Conservation (phyloP, 2,113 vertebrate species). For the Actenoides lindsayi region DNA sequence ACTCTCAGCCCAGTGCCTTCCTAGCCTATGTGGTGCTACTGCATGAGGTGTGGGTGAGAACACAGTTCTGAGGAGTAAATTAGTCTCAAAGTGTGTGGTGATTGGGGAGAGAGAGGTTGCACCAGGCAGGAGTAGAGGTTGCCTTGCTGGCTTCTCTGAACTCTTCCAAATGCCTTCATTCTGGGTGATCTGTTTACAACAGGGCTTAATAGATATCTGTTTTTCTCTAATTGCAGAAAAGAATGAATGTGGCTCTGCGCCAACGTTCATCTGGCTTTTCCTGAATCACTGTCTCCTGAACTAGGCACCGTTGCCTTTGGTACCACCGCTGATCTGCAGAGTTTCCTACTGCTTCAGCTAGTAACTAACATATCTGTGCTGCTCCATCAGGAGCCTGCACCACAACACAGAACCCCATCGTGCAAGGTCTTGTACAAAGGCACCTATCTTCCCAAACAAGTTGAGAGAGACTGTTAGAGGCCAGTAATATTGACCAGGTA, state of each 20-base stretch:
- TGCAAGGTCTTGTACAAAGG: not conserved
- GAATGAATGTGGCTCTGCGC: not conserved
- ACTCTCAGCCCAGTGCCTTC: not conserved
- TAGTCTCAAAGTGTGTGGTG: not conserved
- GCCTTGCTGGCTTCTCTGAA: not conserved
- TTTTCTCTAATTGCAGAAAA: not conserved
- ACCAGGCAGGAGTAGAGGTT: not conserved
- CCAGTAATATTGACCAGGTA: not conserved
- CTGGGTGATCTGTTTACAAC: not conserved
- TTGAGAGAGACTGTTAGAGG: rapidly evolving
- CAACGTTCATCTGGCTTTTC: not conserved
- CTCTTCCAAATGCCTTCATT: not conserved
- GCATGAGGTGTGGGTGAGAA: not conserved
- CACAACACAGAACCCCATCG: rapidly evolving
- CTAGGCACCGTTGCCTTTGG: not conserved
- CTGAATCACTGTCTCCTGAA: not conserved
- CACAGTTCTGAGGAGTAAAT: not conserved
- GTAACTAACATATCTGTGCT: not conserved
- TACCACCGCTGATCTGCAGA: not conserved
- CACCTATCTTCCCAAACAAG: not conserved
- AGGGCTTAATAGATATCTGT: not conserved
- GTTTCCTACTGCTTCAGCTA: not conserved
- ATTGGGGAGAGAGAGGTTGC: not conserved
- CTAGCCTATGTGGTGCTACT: not conserved
- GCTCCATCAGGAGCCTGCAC: not conserved